Evolutionary conservation across 2,888 invertebrate species (phyloP).

Genomic region (Cryptus viduatorius): DNA sequence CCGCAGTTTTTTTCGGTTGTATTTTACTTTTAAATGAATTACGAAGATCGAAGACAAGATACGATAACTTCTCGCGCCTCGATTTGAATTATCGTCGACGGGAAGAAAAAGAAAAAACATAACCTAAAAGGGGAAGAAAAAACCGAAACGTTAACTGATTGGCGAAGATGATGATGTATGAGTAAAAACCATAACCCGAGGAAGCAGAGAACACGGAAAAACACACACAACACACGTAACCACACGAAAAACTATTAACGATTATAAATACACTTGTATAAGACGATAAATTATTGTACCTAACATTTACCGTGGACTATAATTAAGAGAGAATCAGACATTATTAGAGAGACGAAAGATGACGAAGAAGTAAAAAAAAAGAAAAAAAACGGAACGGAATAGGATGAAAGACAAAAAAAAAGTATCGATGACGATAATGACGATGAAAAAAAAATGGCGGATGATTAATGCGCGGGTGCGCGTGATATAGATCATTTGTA

Average conservation of each 20-base stretch:
- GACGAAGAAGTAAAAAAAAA: conserved; percentile 9
- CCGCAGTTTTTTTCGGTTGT: conserved; percentile 6
- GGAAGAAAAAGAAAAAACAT: background rate
- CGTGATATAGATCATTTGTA: conserved; percentile 65
- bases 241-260: conserved; percentile 67
- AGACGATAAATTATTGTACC: conserved; percentile 69
- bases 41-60: background rate
- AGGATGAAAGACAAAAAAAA: conserved; percentile 13
- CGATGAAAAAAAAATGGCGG: conserved; percentile 23
- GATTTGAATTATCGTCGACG: background rate
- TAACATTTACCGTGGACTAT: conserved; percentile 69
- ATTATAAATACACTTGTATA: conserved; percentile 69
- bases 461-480: conserved; percentile 59
- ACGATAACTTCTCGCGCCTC: background rate
- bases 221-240: conserved; percentile 36
- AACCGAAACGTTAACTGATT: conserved; percentile 56
- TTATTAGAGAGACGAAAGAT: conserved; percentile 49
- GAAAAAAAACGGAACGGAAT: conserved; percentile 10
- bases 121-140: conserved; percentile 48
- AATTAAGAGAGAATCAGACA: conserved; percentile 63
- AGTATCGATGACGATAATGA: conserved; percentile 25
- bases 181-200: conserved; percentile 5
- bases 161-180: conserved; percentile 38
- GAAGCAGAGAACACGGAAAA: conserved; percentile 22
- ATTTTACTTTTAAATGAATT: conserved; percentile 2